Evolutionary conservation across 2,113 vertebrate species (phyloP), one percentile per base, ranked within the genome.

Genomic region (Macquaria ambigua): DNA sequence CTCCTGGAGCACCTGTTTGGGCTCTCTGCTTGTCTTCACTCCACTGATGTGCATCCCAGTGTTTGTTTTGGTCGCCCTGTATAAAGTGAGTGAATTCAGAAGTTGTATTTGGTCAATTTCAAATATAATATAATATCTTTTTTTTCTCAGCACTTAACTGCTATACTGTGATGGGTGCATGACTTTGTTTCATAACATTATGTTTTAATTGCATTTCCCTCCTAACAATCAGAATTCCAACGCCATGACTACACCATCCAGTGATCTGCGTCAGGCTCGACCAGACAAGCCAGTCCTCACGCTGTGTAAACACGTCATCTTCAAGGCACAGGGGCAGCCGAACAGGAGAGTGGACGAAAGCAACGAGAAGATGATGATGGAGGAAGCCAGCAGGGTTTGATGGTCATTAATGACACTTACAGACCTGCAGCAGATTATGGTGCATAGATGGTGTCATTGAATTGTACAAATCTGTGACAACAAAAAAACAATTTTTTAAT

Each of bases 41-140:
- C 94, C 95, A 1, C 83, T 96, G 68, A 16, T 93, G 2, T 96
- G 94, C 74, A 94, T 96, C 82, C 95, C 95, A 3, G 8, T 64
- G 8, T 96, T 89, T 59, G n/a, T 95, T 16, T 25, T 95, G 0
- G 6, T 94, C 18, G 3, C 92, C 1, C 12, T 93, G 37, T 81
- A 0, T 4, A 90, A 59, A 90, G 96, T 96, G 68, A 81, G 93
- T 86, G n/a, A 69, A 23, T 20, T 77, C 6, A 20, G 28, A 64
- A 5, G 1, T n/a, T 52, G 34, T 8, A 16, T 66, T 55, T 25
- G 1, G 1, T 70, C 18, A 34, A 2, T 62, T 66, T 41, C 20
- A 71, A 25, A 50, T 25, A 43, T 52, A 41, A 34, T 52, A 62
- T 5, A 21, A 15, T 39, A 0, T 25, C 0, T 31, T 66, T 48